Percentiles rank a stretch among this genome's conserved stretches.
Conservation (phyloP, 2,797 vertebrate species). For the Buphagus erythrorhynchus region DNA sequence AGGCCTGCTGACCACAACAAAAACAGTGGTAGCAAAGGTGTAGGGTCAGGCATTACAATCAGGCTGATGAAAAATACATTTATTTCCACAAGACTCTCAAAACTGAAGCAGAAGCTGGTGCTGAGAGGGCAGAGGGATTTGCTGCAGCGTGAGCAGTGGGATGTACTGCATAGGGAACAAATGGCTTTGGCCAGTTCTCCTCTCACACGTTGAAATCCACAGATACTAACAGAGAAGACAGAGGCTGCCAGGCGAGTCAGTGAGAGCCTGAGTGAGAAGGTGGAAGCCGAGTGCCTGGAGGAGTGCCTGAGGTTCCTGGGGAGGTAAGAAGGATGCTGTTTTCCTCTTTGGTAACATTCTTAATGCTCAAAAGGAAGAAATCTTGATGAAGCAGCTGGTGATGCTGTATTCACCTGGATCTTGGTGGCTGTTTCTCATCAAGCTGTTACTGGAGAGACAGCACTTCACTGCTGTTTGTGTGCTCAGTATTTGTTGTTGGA, state of each 20-base stretch:
- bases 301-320: conserved; percentile 46
- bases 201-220: neutral
- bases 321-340: conserved; percentile 29
- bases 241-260: neutral
- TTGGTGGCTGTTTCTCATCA: neutral
- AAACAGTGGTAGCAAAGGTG: neutral
- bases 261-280: neutral
- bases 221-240: conserved; percentile 13
- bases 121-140: neutral
- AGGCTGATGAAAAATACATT: neutral
- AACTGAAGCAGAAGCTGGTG: neutral
- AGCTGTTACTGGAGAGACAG: neutral
- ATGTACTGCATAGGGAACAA: neutral
- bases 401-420: neutral
- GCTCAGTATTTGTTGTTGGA: neutral
- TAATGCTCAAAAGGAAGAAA: neutral
- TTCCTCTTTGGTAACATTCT: neutral
- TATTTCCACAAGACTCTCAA: neutral
- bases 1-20: neutral
- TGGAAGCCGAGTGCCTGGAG: conserved; percentile 44
- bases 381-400: neutral
- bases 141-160: neutral
- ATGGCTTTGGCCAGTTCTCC: neutral
- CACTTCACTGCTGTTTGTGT: rapidly evolving
- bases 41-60: neutral